phyloP scores from a whole-genome alignment of 1,140 invertebrate species.

The Drosophila tani region DNA sequence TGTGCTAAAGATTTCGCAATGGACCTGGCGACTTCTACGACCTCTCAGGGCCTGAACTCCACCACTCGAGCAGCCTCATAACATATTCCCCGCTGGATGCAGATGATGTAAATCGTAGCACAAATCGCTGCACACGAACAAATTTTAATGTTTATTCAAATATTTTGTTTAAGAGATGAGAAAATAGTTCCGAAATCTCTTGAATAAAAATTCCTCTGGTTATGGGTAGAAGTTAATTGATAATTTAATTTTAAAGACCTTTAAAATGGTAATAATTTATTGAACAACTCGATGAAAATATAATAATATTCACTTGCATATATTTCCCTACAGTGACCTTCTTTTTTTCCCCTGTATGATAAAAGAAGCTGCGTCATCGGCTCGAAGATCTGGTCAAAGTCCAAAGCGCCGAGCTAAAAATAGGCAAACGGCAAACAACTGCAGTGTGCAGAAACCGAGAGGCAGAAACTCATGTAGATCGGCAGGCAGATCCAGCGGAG shows the following conservation, averaged over 20 bases:
- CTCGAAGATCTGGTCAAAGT: slow-evolving; percentile 62
- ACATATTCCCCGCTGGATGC: slow-evolving; percentile 29
- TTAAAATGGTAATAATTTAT: too few species aligned
- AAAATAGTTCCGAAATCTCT: not conserved
- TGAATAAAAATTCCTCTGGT: not conserved
- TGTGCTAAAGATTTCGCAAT: slow-evolving; percentile 67
- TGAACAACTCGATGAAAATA: not conserved
- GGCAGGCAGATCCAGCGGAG: slow-evolving; percentile 31
- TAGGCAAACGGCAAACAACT: slow-evolving; percentile 58
- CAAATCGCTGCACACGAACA: slow-evolving; percentile 29
- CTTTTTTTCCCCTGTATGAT: slow-evolving; percentile 6
- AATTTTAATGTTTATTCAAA: not conserved
- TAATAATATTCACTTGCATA: not conserved
- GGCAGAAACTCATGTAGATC: slow-evolving; percentile 20
- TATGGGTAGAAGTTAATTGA: too few species aligned
- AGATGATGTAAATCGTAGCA: slow-evolving; percentile 65
- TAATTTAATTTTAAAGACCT: too few species aligned
- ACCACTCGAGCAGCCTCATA: slow-evolving; percentile 41
- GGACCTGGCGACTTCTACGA: slow-evolving; percentile 47
- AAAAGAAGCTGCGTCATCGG: slow-evolving; percentile 72
- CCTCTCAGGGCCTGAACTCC: slow-evolving; percentile 68
- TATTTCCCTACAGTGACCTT: too few species aligned
- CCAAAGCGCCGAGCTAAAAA: slow-evolving; percentile 67
- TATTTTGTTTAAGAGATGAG: too few species aligned
- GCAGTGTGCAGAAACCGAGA: slow-evolving; percentile 44